Conservation (phyloP, 1,140 invertebrate species). For the Diachasmimorpha longicaudata region DNA sequence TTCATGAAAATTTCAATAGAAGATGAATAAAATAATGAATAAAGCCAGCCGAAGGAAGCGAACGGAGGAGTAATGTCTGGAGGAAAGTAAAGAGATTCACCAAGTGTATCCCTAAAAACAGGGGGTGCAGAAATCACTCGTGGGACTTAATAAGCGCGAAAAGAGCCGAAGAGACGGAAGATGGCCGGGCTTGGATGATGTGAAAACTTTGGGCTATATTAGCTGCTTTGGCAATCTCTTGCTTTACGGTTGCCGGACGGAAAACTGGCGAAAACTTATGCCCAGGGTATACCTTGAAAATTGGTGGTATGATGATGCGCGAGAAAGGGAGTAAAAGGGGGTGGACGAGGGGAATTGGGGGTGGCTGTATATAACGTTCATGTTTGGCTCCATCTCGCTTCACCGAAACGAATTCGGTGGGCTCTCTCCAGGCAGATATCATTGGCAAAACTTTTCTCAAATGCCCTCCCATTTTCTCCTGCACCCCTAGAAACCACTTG, state of each 20-base stretch:
- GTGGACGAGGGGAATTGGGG: background rate
- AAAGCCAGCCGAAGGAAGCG: background rate
- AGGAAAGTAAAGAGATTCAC: background rate
- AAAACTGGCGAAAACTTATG: slow-evolving; percentile 32
- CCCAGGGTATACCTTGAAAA: slow-evolving; percentile 4
- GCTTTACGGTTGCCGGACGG: slow-evolving; percentile 41
- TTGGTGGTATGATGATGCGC: background rate
- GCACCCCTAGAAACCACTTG: background rate
- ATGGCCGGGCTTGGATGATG: slow-evolving; percentile 55
- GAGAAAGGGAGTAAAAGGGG: background rate
- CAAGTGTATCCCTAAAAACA: background rate
- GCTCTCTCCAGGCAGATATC: background rate
- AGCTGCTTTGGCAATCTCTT: slow-evolving; percentile 56
- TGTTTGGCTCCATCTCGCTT: slow-evolving; percentile 2
- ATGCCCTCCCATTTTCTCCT: slow-evolving; percentile 8
- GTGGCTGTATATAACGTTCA: background rate
- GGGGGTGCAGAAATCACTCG: slow-evolving; percentile 53
- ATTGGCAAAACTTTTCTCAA: slow-evolving; percentile 11
- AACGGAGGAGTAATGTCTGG: background rate
- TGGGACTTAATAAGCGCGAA: slow-evolving; percentile 60
- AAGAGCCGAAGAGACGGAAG: slow-evolving; percentile 53
- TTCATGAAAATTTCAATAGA: background rate
- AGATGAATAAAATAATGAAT: background rate
- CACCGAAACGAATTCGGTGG: background rate
- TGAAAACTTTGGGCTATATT: slow-evolving; percentile 62